These are phyloP conservation scores for Ellobius talpinus DNA, from an alignment of 2,113 vertebrate genomes.

Conservation along the genomic window DNA sequence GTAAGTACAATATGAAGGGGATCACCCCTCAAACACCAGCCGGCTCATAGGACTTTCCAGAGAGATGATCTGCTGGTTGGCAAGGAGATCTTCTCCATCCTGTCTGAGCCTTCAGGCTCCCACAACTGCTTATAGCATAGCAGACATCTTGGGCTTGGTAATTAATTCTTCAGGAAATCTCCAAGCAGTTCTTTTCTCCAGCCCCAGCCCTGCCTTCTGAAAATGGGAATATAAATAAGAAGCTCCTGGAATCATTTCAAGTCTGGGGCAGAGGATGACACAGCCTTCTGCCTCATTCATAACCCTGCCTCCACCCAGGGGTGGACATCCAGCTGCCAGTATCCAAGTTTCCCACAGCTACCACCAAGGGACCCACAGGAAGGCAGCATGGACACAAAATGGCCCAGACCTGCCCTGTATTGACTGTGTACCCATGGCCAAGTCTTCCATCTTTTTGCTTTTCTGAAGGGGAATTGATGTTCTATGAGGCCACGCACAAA, in stretches of 20 bases:
- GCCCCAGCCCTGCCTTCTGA: slow-evolving; percentile 7
- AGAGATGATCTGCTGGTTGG: neutral
- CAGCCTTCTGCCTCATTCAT: neutral
- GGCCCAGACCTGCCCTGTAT: neutral
- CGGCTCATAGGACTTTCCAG: neutral
- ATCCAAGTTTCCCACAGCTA: neutral
- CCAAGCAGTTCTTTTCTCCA: neutral
- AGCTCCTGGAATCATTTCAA: neutral
- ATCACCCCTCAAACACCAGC: neutral
- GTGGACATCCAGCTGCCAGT: neutral
- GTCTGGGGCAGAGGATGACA: neutral
- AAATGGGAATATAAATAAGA: neutral
- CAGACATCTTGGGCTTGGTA: neutral
- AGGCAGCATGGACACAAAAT: neutral
- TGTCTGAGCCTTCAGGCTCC: neutral
- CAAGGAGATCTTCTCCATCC: neutral
- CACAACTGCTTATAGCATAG: neutral
- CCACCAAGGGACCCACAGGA: neutral
- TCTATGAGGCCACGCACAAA: neutral
- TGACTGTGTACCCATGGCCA: neutral
- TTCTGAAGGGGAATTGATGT: neutral
- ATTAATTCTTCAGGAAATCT: neutral
- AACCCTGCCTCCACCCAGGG: neutral
- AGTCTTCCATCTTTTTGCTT: neutral
- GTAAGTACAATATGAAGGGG: neutral